Conservation (phyloP, 2,113 vertebrate species). For the Myocastor coypus region DNA sequence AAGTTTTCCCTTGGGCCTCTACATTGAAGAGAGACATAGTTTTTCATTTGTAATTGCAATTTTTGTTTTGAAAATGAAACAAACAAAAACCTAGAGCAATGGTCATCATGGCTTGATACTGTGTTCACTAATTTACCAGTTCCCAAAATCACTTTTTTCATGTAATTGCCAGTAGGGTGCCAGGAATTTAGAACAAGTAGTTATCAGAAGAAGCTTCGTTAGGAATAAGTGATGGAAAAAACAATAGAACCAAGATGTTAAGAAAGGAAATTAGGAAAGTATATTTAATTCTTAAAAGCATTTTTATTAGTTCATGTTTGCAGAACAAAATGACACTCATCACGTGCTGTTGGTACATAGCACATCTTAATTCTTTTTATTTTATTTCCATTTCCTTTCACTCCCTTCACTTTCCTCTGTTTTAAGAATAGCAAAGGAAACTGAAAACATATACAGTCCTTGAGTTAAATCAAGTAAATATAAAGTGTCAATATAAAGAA, state of each 20-base stretch:
- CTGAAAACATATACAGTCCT: not conserved
- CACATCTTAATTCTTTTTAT: not conserved
- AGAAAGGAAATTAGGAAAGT: constrained; percentile 39
- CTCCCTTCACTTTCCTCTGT: not conserved
- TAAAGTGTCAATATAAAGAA: not conserved
- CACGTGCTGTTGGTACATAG: not conserved
- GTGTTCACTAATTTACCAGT: not conserved
- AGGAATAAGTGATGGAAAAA: constrained; percentile 36
- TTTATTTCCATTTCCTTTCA: not conserved
- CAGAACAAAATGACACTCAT: not conserved
- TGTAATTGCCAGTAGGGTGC: not conserved
- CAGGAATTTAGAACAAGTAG: not conserved
- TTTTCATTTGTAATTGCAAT: not conserved
- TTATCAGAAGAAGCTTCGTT: not conserved
- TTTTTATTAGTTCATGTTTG: not conserved
- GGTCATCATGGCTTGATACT: not conserved
- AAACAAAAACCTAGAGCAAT: not conserved
- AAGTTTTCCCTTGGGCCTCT: not conserved
- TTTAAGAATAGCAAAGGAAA: not conserved
- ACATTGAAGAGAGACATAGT: not conserved
- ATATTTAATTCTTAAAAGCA: not conserved
- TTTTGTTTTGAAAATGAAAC: constrained; percentile 17
- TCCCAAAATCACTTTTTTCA: not conserved
- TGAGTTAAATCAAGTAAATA: constrained; percentile 7
- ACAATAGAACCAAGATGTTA: not conserved